Percentiles rank a stretch among this genome's conserved stretches.
These are phyloP conservation scores for Epizoanthus illoricatus DNA, from an alignment of 92 coral and sea anemone species.

Conservation along the genomic window DNA sequence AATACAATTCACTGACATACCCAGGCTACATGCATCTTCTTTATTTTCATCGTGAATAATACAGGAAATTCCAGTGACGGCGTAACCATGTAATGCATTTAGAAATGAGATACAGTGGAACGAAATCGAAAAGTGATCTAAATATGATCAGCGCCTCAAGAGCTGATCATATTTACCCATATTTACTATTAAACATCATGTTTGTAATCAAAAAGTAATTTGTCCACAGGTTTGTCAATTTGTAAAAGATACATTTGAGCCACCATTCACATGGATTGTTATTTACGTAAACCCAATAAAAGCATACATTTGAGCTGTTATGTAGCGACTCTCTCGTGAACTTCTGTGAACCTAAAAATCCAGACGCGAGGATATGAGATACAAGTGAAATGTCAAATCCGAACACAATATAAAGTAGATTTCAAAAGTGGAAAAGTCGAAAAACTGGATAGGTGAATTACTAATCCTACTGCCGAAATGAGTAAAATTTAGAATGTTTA, in stretches of 20 bases:
- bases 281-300: not conserved
- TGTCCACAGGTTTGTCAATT: not conserved
- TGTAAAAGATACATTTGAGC: not conserved
- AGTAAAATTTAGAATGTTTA: not conserved
- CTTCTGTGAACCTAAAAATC: not conserved
- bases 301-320: not conserved
- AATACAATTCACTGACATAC: not conserved
- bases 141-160: not conserved
- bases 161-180: not conserved
- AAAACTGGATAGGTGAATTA: not conserved
- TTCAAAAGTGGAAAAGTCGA: not conserved
- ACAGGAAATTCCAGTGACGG: conserved; percentile 15
- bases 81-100: not conserved
- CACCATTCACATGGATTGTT: conserved; percentile 13
- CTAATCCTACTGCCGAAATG: not conserved
- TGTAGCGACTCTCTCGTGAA: not conserved
- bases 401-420: not conserved
- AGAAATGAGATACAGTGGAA: conserved; percentile 1
- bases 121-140: not conserved
- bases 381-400: not conserved
- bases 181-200: conserved; percentile 27
- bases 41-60: not conserved
- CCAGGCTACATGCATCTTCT: not conserved
- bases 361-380: not conserved
- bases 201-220: conserved; percentile 17